Conservation (phyloP, 1,140 invertebrate species). For the Batillaria attramentaria region DNA sequence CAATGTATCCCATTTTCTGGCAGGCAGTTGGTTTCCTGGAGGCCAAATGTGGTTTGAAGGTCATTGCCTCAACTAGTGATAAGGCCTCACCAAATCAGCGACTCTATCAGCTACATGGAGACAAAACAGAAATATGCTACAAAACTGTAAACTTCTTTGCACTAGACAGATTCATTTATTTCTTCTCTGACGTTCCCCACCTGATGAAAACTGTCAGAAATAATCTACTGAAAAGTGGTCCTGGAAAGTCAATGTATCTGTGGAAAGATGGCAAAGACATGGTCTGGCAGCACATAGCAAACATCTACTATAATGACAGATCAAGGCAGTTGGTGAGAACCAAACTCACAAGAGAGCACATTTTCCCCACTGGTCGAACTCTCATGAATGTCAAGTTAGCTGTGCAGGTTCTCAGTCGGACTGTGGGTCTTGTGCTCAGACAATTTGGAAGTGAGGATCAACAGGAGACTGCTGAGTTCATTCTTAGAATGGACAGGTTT, state of each 20-base stretch:
- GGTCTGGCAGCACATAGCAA: conserved; percentile 8
- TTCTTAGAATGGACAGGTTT: conserved; percentile 20
- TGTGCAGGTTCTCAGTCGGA: conserved; percentile 7
- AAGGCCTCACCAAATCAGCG: not conserved
- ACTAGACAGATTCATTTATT: not conserved
- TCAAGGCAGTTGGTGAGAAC: not conserved
- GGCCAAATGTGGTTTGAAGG: not conserved
- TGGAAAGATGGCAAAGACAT: conserved; percentile 8
- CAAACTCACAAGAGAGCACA: conserved; percentile 4
- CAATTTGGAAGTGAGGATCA: not conserved
- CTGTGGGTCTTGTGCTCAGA: not conserved
- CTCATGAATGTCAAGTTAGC: conserved; percentile 15
- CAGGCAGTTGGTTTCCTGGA: conserved; percentile 5
- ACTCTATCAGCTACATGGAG: not conserved
- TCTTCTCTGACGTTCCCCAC: conserved; percentile 28
- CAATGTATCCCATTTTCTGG: conserved; percentile 5
- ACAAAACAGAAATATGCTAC: not conserved
- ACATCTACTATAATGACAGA: not conserved
- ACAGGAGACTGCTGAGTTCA: not conserved
- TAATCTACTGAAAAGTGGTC: not conserved
- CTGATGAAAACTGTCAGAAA: conserved; percentile 26
- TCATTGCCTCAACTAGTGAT: conserved; percentile 6
- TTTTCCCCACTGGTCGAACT: not conserved
- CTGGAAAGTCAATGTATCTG: not conserved
- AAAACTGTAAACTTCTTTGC: conserved; percentile 19